Evolutionary conservation across 1,140 invertebrate genomes (phyloP).

Genomic region (Antheraea mylitta): DNA sequence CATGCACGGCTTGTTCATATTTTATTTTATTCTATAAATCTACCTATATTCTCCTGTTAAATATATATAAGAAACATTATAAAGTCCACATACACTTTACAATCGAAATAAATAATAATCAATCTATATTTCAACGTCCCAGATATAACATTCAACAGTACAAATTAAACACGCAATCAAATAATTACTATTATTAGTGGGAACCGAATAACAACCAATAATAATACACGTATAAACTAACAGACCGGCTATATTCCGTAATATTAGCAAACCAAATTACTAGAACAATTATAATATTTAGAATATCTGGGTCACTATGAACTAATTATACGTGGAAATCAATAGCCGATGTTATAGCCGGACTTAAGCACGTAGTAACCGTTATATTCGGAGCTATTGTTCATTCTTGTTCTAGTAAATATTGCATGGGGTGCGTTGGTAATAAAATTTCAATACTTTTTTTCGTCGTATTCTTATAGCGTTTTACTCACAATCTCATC

Average conservation of each 20-base stretch:
- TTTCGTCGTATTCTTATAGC: no score
- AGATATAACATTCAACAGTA: not conserved
- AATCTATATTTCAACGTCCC: not conserved
- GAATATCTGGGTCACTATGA: not conserved
- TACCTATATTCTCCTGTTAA: no score
- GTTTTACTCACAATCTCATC: no score
- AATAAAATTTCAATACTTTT: no score
- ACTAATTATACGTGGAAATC: slow-evolving; percentile 5
- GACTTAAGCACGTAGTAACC: not conserved
- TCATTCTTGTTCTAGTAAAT: not conserved
- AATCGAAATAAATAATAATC: not conserved
- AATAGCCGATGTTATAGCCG: not conserved
- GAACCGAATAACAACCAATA: not conserved
- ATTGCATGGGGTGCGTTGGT: not conserved
- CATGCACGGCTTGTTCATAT: no score
- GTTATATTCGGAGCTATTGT: not conserved
- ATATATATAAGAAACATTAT: no score
- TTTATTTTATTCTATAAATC: no score
- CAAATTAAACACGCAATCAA: not conserved
- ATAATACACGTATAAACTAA: not conserved
- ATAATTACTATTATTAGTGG: not conserved
- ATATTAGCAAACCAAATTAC: slow-evolving; percentile 14
- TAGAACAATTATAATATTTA: slow-evolving; percentile 9
- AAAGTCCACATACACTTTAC: no score
- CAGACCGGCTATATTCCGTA: not conserved